These are phyloP conservation scores for Malurus leucopterus DNA, from an alignment of 2,797 vertebrate genomes.

Conservation along the genomic window DNA sequence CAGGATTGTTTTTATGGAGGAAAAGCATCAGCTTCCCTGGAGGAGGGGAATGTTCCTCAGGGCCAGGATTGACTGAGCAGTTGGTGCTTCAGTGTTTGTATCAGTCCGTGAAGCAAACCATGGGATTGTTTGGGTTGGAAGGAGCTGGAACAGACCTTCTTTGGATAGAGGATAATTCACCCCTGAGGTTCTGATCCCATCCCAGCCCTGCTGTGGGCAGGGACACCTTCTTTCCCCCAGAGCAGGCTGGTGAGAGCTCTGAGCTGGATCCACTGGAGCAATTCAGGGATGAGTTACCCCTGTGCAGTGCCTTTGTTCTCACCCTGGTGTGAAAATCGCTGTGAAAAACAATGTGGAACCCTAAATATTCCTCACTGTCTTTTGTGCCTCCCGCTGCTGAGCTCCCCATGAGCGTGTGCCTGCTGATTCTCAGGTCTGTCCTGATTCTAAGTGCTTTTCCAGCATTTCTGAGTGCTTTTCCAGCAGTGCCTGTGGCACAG, in stretches of 20 bases:
- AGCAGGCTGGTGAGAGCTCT: neutral
- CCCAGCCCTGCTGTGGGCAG: neutral
- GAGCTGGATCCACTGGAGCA: neutral
- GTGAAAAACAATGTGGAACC: neutral
- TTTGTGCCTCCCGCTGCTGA: neutral
- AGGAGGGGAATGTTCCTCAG: neutral
- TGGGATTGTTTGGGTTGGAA: neutral
- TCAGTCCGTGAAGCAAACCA: neutral
- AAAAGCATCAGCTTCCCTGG: neutral
- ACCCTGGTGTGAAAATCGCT: neutral
- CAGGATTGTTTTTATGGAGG: neutral
- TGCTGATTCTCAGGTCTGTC: neutral
- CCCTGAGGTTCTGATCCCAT: neutral
- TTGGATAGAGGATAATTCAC: neutral
- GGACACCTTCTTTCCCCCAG: neutral
- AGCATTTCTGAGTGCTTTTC: no score
- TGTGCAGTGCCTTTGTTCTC: neutral
- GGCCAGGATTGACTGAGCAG: neutral
- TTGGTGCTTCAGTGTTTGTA: neutral
- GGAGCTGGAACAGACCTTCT: neutral
- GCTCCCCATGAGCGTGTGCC: rapidly evolving
- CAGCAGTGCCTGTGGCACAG: neutral
- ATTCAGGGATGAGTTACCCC: neutral
- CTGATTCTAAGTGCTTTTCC: neutral
- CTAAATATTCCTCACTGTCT: rapidly evolving